Evolutionary conservation across 2,888 invertebrate species (phyloP).

Genomic region (Linnaemya tessellans): DNA sequence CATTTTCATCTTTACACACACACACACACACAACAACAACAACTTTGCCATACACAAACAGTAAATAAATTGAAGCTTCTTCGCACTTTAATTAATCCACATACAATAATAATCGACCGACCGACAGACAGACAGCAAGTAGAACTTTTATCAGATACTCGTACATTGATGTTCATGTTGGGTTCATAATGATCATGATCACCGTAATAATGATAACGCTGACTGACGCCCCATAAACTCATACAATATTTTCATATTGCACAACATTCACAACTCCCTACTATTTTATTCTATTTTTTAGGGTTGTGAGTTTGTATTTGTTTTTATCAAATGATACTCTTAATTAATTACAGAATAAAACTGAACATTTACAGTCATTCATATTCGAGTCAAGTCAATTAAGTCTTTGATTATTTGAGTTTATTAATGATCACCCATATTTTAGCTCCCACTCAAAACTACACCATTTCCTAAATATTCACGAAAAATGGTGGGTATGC

Average conservation of each 20-base stretch:
- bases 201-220: conserved; percentile 33
- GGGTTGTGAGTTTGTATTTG: not conserved
- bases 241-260: conserved; percentile 31
- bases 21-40: not conserved
- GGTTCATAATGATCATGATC: conserved; percentile 15
- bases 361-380: conserved; percentile 12
- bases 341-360: conserved; percentile 53
- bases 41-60: not conserved
- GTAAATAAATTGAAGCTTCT: conserved; percentile 56
- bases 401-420: not conserved
- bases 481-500: too few relatives aligned
- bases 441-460: not conserved
- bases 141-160: conserved; percentile 63
- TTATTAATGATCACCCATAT: conserved; percentile 26
- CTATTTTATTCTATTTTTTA: not conserved
- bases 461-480: conserved; percentile 33
- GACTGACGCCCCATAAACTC: conserved; percentile 56
- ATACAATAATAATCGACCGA: conserved; percentile 27
- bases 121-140: conserved; percentile 42
- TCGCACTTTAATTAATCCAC: conserved; percentile 70
- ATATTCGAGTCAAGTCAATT: conserved; percentile 24
- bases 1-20: not conserved
- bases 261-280: conserved; percentile 26
- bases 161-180: conserved; percentile 20
- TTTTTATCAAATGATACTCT: conserved; percentile 34